Percentiles rank a stretch among this genome's conserved stretches.
phyloP scores from a whole-genome alignment of 2,113 vertebrate genomes.

The Oophaga pumilio region DNA sequence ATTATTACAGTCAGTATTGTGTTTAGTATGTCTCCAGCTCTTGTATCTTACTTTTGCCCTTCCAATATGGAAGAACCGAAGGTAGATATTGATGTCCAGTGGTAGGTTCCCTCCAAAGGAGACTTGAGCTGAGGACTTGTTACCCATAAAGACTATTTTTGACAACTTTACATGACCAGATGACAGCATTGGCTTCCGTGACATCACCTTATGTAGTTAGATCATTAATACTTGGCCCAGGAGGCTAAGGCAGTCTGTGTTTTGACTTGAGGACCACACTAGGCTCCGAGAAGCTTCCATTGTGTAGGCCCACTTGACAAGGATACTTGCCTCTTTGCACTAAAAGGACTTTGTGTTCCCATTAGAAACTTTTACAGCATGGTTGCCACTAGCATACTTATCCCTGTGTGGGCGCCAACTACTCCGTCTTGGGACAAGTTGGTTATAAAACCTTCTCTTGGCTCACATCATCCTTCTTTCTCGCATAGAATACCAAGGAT shows the following conservation, averaged over 20 bases:
- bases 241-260: not conserved
- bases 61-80: not conserved
- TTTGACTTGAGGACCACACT: not conserved
- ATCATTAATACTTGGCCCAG: not conserved
- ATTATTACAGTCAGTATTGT: not conserved
- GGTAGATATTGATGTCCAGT: not conserved
- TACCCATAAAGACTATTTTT: not conserved
- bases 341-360: not conserved
- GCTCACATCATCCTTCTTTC: too few species aligned
- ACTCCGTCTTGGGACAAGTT: too few species aligned
- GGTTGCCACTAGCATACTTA: too few species aligned
- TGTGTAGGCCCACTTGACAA: not conserved
- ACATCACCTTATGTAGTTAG: not conserved
- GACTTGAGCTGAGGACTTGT: not conserved
- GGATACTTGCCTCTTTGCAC: not conserved
- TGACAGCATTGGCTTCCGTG: accelerated
- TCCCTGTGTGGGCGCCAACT: too few species aligned
- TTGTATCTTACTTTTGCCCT: not conserved
- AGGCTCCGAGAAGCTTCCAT: not conserved
- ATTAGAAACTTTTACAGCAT: not conserved
- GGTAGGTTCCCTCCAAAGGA: not conserved
- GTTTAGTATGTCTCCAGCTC: not conserved
- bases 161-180: too few species aligned
- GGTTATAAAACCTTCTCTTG: too few species aligned
- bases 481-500: too few species aligned